Evolutionary conservation across 1,140 invertebrate species (phyloP), one percentile per base, ranked within the genome.

Genomic region (Bombus confusus): DNA sequence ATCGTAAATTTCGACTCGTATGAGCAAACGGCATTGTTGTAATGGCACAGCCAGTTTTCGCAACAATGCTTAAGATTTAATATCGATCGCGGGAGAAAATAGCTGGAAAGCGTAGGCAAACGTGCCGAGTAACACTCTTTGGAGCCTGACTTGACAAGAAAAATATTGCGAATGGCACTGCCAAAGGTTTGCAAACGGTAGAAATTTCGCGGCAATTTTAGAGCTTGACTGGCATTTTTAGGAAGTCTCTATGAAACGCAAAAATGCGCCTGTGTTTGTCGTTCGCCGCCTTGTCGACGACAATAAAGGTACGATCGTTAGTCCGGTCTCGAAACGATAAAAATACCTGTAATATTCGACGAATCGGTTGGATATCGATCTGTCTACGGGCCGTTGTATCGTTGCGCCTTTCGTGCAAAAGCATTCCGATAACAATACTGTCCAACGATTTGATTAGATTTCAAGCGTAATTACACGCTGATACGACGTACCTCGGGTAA

Each of bases 161-260:
- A 64, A 41, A 43, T 66, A 78, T 78, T 78, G 59, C 39, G 62
- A 78, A 43, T 25, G n/a, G n/a, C 66, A 18, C 15, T 57, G 43
- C 57, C 64, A 80, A 80, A 80, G 31, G 37, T 37, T 69, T 31
- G 41, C n/a, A 71, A 68, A 52, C 77, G 57, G n/a, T 41, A 37
- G 41, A 39, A 41, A 64, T 80, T 69, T 68, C 62, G 15, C n/a
- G 3, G 34, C 52, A 15, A 71, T 41, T n/a, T 66, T 37, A 37
- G 12, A 79, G 25, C 9, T 34, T 80, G 25, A 80, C 64, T 43
- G 59, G 22, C 34, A 18, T 69, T 80, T 69, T 37, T 57, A 80
- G 66, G 18, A 39, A 57, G 43, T 69, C 22, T 15, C 37, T 66
- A 15, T 34, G 64, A 80, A 80, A 22, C 66, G 25, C n/a, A 18